Evolutionary conservation across 2,888 invertebrate species (phyloP), one percentile per base, ranked within the genome.

Genomic region (Helobdella robusta): DNA sequence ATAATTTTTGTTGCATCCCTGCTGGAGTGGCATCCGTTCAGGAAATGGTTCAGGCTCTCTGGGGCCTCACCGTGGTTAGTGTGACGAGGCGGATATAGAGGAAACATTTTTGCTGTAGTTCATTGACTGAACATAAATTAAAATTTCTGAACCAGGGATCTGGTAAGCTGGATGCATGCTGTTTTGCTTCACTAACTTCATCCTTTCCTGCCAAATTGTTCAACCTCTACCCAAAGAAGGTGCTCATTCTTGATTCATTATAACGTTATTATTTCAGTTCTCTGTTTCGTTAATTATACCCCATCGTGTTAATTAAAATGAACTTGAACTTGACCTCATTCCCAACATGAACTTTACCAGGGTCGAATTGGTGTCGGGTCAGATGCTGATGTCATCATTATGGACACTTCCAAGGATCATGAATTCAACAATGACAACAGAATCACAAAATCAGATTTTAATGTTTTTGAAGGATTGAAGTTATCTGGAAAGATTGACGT

Each of bases 11-110:
- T 84, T 90, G 89, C 82, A 95, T 97, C 73, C 95, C 95, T 18
- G 91, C 90, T 76, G 97, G 97, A 0, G 92, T 97, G 0, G 98
- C 98, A 77, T 97, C 97, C 0, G 89, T 94, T 0, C 97, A 84
- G 72, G 95, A 97, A 79, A 85, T 98, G 65, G 91, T 98, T 93
- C 88, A 92, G 0, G 84, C 98, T 6, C 84, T 97, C 32, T 98
- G 97, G 97, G 93, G 97, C 79, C 91, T 90, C 76, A 95, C 89
- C 23, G 82, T 83, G 68, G 79, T 78, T 68, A 71, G 76, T 60
- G n/a, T n/a, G n/a, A n/a, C n/a, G n/a, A n/a, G n/a, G 44, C 44
- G 44, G 15, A 8, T 40, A 40, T 15, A 8, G 44, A 40, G 8
- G 8, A 11, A 11, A 11, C 40, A 8, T 40, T 40, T 15, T 40